Conservation (phyloP, 2,113 vertebrate species). For the Ranitomeya imitator region DNA sequence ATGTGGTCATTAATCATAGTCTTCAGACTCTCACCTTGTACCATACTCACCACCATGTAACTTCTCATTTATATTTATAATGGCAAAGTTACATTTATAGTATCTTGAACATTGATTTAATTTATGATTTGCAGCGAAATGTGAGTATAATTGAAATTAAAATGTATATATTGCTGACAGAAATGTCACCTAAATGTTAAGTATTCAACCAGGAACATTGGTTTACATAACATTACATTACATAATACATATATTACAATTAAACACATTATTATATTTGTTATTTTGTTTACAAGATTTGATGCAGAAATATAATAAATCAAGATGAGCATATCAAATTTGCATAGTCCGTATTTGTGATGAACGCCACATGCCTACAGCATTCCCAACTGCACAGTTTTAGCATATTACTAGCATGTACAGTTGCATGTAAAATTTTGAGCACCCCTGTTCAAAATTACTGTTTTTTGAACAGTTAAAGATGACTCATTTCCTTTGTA, state of each 20-base stretch:
- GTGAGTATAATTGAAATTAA: not conserved
- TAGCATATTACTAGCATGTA: no score
- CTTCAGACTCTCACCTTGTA: not conserved
- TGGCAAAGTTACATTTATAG: not conserved
- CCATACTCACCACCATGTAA: not conserved
- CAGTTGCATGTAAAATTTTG: no score
- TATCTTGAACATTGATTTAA: slow-evolving; percentile 22
- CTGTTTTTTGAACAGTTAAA: no score
- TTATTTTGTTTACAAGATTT: not conserved
- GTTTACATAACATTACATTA: not conserved
- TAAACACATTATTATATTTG: not conserved
- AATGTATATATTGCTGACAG: not conserved
- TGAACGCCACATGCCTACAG: no score
- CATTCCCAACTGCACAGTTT: no score
- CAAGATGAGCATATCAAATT: no score
- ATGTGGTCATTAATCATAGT: slow-evolving; percentile 32
- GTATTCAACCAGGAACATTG: not conserved
- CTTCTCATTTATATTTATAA: slow-evolving; percentile 24
- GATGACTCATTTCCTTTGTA: no score
- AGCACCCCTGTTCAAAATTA: no score
- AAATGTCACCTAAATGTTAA: slow-evolving; percentile 7
- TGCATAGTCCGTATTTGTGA: no score
- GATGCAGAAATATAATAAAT: no score
- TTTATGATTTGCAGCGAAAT: not conserved
- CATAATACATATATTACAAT: not conserved